Base-by-base conservation (phyloP, 2,797 vertebrate species). In the Tokudaia muenninki region DNA sequence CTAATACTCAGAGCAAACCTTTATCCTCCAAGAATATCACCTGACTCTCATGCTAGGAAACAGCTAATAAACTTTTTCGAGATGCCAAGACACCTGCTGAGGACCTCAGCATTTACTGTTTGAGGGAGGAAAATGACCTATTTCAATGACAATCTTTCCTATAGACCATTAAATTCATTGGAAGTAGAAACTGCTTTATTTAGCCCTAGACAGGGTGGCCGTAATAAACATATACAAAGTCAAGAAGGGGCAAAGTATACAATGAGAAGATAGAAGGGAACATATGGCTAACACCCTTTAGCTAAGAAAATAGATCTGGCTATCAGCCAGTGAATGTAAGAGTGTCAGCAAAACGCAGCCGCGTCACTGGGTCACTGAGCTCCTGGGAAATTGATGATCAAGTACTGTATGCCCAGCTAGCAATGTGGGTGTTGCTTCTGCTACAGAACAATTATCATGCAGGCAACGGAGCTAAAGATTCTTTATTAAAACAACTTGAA, bases 401-500 rank as follows among this genome's bases (percentile, higher is more conserved):
- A 97, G 90, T 70, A 92, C 50, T n/a, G 97, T 87, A 96, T 55
- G 50, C 59, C 61, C 96, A 95, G 97, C 91, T 96, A 97, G 67
- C 91, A 80, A 90, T 83, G 90, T 96, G 91, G 89, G 26, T 78
- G 72, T 31, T 52, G 44, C 81, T 92, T 96, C 83, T 96, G 75
- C 74, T 87, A 97, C 94, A 97, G 94, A 96, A 97, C 97, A 97
- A 96, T 14, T 79, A 84, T 80, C 81, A 12, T 88, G 91, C 83
- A 95, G 90, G 87, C 82, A 91, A 91, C 0, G 16, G 87, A 98
- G 98, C 95, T 97, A 97, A 50, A 78, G 89, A n/a, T 89, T 90
- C 96, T 95, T 95, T 98, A 97, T 34, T 61, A 37, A 55, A 79
- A 94, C 86, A 96, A 96, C 95, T 96, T 89, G 82, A 98, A 97